Conservation (phyloP, 2,797 vertebrate genomes). For the Tolypeutes matacus region DNA sequence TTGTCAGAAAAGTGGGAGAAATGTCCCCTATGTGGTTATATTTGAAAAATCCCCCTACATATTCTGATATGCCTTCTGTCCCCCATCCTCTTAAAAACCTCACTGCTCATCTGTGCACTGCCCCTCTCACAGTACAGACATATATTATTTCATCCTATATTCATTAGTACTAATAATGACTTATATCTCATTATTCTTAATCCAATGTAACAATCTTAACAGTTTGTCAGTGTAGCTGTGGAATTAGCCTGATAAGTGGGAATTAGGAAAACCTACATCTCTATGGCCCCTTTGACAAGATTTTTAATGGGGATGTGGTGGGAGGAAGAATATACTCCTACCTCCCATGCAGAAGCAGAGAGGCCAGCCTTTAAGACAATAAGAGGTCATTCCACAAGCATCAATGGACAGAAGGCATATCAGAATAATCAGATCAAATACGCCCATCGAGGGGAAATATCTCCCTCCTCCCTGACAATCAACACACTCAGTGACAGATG, state of each 20-base stretch:
- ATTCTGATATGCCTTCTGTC: neutral
- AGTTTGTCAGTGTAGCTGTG: neutral
- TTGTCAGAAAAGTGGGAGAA: neutral
- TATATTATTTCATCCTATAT: neutral
- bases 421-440: conserved; percentile 16
- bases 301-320: neutral
- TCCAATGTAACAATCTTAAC: neutral
- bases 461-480: neutral
- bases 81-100: neutral
- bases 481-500: neutral
- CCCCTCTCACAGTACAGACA: neutral
- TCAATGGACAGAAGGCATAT: neutral
- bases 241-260: neutral
- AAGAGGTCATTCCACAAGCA: neutral
- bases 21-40: neutral
- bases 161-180: neutral
- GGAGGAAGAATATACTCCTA: neutral
- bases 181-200: conserved; percentile 35
- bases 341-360: neutral
- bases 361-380: neutral
- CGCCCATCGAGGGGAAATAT: neutral
- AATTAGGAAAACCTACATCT: neutral
- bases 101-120: neutral
- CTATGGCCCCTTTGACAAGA: neutral
- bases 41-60: neutral